These are phyloP conservation scores for Aspidiotus rigidus DNA, from an alignment of 2,888 invertebrate genomes.

Conservation along the genomic window DNA sequence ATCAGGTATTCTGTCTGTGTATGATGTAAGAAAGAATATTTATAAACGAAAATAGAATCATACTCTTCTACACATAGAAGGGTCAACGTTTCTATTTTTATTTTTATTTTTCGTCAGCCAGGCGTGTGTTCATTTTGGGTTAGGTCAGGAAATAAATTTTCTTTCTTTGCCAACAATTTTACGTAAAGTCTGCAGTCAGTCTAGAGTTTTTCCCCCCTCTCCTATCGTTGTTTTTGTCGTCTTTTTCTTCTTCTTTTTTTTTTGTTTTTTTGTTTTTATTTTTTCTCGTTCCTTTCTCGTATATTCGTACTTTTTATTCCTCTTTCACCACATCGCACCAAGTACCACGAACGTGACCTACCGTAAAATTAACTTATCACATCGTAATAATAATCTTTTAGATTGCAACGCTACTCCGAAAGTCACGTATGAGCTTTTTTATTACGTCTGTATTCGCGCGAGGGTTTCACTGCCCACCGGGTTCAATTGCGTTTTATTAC, in stretches of 20 bases:
- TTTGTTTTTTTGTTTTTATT: not conserved
- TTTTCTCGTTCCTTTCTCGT: slow-evolving; percentile 1
- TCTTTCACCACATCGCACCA: not conserved
- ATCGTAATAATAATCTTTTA: slow-evolving; percentile 4
- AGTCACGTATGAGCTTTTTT: slow-evolving; percentile 26
- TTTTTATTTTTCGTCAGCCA: slow-evolving; percentile 29
- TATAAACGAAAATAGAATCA: slow-evolving; percentile 19
- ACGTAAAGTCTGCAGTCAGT: no score
- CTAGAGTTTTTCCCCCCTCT: no score
- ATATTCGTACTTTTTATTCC: not conserved
- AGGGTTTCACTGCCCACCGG: no score
- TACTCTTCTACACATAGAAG: not conserved
- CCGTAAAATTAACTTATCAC: slow-evolving; percentile 32
- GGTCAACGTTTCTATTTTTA: slow-evolving; percentile 33
- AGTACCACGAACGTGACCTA: slow-evolving; percentile 23
- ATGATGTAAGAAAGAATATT: no score
- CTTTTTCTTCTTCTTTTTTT: not conserved
- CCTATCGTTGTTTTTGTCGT: no score
- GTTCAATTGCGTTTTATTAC: no score
- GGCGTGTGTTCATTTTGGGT: slow-evolving; percentile 25
- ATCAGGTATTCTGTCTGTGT: no score
- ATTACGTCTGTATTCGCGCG: not conserved
- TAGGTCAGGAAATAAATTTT: slow-evolving; percentile 31
- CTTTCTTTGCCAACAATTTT: slow-evolving; percentile 26
- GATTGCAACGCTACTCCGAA: slow-evolving; percentile 17